Percentiles rank a stretch among this genome's conserved stretches.
phyloP scores from a whole-genome alignment of 2,797 vertebrate species.

The Spea hammondii region DNA sequence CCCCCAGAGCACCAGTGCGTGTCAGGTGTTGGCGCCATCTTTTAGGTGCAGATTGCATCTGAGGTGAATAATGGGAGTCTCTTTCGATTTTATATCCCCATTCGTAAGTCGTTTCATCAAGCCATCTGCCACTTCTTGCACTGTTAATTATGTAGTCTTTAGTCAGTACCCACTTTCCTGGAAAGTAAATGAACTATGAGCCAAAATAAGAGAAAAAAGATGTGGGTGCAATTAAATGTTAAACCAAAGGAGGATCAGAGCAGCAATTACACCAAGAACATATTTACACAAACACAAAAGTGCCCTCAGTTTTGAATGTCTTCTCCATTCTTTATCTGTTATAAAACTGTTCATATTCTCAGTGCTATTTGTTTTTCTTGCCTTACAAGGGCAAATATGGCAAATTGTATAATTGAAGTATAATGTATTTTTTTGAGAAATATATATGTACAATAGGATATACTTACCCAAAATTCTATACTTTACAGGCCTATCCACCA shows the following conservation, averaged over 20 bases:
- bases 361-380: no score
- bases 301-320: slow-evolving; percentile 29
- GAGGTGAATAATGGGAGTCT: slow-evolving; percentile 71
- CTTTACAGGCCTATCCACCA: no score
- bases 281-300: slow-evolving; percentile 54
- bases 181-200: slow-evolving; percentile 68
- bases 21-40: slow-evolving; percentile 74
- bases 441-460: no score
- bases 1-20: slow-evolving; percentile 74
- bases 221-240: slow-evolving; percentile 60
- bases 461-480: no score
- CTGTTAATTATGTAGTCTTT: slow-evolving; percentile 90
- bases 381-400: no score
- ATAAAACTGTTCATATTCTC: not conserved
- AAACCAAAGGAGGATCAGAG: slow-evolving; percentile 63
- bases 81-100: slow-evolving; percentile 78
- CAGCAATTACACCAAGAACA: slow-evolving; percentile 59
- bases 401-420: no score
- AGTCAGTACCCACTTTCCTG: slow-evolving; percentile 94
- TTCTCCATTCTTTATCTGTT: not conserved
- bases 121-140: slow-evolving; percentile 83
- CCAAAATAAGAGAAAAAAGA: slow-evolving; percentile 58
- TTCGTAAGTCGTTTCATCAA: slow-evolving; percentile 85
- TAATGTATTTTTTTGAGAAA: no score
- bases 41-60: slow-evolving; percentile 77